phyloP scores from a whole-genome alignment of 2,888 invertebrate genomes.

The Polymixis flavicincta region DNA sequence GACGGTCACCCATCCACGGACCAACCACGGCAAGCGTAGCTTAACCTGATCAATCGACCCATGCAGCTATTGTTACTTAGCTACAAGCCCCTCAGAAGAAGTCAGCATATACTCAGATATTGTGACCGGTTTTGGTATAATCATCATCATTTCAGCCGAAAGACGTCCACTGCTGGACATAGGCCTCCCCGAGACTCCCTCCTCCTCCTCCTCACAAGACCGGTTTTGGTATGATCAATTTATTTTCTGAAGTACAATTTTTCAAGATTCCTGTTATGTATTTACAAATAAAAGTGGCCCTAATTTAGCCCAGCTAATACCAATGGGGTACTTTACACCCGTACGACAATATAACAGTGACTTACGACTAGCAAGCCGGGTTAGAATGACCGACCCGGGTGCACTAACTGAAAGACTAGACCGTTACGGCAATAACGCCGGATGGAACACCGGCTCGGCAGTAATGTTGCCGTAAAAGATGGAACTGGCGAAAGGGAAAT shows the following conservation, averaged over 20 bases:
- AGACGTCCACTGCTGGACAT: too few relatives aligned
- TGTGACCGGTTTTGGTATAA: not conserved
- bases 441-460: conserved; percentile 27
- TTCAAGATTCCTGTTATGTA: not conserved
- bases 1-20: too few relatives aligned
- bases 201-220: too few relatives aligned
- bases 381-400: conserved; percentile 65
- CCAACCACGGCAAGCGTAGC: too few relatives aligned
- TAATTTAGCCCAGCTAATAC: conserved; percentile 28
- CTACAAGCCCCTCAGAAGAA: too few relatives aligned
- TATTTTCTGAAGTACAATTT: not conserved
- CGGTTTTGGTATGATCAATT: not conserved
- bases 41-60: too few relatives aligned
- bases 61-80: too few relatives aligned
- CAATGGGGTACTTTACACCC: conserved; percentile 36
- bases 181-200: too few relatives aligned
- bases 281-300: not conserved
- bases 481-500: not conserved
- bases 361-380: conserved; percentile 37
- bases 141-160: too few relatives aligned
- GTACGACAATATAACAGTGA: conserved; percentile 45
- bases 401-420: conserved; percentile 62
- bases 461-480: conserved; percentile 42
- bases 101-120: too few relatives aligned
- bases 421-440: conserved; percentile 48